Base-by-base conservation (phyloP, 92 coral and sea anemone species). In the Chrysogorgia sp. region DNA sequence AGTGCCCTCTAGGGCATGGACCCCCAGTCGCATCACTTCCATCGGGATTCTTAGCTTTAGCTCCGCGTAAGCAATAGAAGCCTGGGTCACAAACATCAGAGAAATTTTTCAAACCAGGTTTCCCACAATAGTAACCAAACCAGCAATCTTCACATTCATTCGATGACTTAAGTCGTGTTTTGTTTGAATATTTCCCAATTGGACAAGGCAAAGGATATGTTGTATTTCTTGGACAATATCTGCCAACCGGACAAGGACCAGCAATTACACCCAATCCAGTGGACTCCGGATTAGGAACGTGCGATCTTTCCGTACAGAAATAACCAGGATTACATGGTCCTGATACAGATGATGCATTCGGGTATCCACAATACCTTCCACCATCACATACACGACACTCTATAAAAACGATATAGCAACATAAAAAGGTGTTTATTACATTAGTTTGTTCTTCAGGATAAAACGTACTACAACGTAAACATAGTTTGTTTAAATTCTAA, bases 1-100 rank as follows among this genome's bases (percentile, higher is more conserved):
- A 96, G 70, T 92, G 97, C 0, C 99, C 99, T 41, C 74, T 79
- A n/a, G 99, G 99, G 66, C 99, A 96, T 10, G 99, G 99, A 3
- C 99, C 99, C 21, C 99, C 99, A 0, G 99, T 87, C 20, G 45
- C 83, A 12, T 96, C 92, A 10, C 86, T 89, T 20, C 85, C 84
- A 29, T 93, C 92, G 15, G 99, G 99, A 45, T 96, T 89, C 17
- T 90, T 91, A 10, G 83, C 84, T 71, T 96, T 77, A 47, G 99
- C 92, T 45, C 99, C 99, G 37, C 90, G 86, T 2, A 84, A 85
- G 62, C 99, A 96, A 69, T 85, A 96, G 77, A 96, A 96, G 0
- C 99, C 99, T 15, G 96, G 87, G 50, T 92, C 91, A 84, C 99
- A 96, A 0, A 87, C 86, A 17, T 92, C 97, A 57, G 99, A 89